A percentile compares a stretch with the other conserved stretches of the same genome.
phyloP scores from a whole-genome alignment of 64 coral and sea anemone genomes.

The Pachyseris speciosa region DNA sequence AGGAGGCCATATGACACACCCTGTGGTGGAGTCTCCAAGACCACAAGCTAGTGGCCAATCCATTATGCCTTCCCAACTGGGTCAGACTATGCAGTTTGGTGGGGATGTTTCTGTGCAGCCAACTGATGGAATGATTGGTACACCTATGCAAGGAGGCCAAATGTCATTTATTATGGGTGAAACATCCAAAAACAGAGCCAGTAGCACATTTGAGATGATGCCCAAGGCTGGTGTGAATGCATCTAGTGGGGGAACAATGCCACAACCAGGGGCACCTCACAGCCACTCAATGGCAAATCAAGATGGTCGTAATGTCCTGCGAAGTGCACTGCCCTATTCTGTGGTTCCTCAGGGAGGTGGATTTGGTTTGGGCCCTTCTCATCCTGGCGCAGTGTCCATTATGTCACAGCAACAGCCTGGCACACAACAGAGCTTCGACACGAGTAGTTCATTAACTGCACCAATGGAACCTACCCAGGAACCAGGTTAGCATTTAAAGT shows the following conservation, averaged over 20 bases:
- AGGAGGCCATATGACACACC: slow-evolving; percentile 1
- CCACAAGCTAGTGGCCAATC: not conserved
- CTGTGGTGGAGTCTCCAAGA: not conserved
- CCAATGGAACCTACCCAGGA: not conserved
- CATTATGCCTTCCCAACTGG: not conserved
- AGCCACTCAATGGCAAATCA: not conserved
- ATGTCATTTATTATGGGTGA: not conserved
- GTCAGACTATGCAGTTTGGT: not conserved
- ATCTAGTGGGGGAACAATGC: not conserved
- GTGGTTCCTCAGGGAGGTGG: not conserved
- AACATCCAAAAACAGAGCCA: not conserved
- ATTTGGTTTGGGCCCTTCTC: not conserved
- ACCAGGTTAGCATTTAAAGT: not conserved
- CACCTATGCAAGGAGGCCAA: not conserved
- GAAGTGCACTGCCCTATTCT: not conserved
- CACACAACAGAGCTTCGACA: not conserved
- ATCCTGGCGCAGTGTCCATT: not conserved
- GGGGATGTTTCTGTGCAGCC: not conserved
- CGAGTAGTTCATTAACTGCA: not conserved
- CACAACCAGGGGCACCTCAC: not conserved
- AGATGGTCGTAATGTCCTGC: not conserved
- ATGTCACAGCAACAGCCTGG: not conserved
- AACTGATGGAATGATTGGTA: not conserved
- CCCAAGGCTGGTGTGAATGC: not conserved
- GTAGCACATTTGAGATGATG: slow-evolving; percentile 12